Percentiles rank a stretch among this genome's conserved stretches.
Evolutionary conservation across 2,888 invertebrate species (phyloP).

Genomic region (Amphipoea oculea): DNA sequence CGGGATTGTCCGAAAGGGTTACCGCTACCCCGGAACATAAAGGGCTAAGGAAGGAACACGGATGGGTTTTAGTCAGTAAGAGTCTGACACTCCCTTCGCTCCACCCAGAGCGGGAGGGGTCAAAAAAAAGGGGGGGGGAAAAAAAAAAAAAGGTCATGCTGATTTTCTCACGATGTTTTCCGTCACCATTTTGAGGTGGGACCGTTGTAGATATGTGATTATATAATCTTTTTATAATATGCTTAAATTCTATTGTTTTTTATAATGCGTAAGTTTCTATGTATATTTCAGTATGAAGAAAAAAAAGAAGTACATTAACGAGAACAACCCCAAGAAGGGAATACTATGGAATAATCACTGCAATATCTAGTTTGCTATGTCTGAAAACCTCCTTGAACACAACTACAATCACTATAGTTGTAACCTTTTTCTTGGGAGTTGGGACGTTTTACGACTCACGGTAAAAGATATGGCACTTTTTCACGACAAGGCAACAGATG

Average conservation of each 20-base stretch:
- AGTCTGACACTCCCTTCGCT: no score
- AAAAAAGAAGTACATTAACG: background rate
- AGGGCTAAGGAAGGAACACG: no score
- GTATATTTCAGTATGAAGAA: background rate
- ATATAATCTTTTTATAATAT: background rate
- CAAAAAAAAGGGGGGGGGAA: no score
- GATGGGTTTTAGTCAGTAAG: no score
- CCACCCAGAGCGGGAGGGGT: no score
- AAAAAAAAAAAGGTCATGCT: background rate
- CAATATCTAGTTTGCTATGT: background rate
- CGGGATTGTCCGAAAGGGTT: no score
- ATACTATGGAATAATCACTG: background rate
- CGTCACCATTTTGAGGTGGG: background rate
- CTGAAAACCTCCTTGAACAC: conserved; percentile 22
- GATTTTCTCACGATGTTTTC: background rate
- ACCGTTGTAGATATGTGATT: background rate
- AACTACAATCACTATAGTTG: conserved; percentile 51
- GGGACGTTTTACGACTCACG: conserved; percentile 57
- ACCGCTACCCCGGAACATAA: no score
- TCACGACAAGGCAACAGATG: conserved; percentile 64
- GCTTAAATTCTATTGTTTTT: background rate
- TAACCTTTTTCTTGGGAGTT: conserved; percentile 47
- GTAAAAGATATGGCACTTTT: conserved; percentile 61
- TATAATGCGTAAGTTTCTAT: background rate
- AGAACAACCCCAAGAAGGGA: background rate